Base-by-base conservation (phyloP, 2,797 vertebrate species). In the Poecilia gillii region DNA sequence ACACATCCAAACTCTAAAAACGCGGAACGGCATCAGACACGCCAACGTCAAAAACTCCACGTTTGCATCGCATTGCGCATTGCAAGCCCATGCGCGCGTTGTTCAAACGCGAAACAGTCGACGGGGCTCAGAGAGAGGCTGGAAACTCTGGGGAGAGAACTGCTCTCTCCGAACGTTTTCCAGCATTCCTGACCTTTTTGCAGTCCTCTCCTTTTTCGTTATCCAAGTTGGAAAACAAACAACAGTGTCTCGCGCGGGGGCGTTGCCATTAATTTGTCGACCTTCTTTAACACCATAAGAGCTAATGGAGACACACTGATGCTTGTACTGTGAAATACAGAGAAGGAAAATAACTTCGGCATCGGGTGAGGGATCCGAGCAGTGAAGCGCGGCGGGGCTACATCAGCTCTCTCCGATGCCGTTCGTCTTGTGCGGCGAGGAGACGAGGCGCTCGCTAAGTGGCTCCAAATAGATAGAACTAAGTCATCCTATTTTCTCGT, bases 361-460 rank as follows among this genome's bases (percentile, higher is more conserved):
- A 14, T 51, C 7, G 33, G 39, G 49, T 36, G 59, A 74, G 71
- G 36, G 79, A 86, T 59, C 71, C 0, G 14, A 49, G 72, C 36
- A 36, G 72, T 12, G 78, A 79, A 81, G 68, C 49, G 66, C 43
- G 36, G 79, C 0, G 3, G 72, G 6, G 68, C 81, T n/a, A 75
- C 80, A 82, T 84, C 70, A 13, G 71, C 73, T 46, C 78, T 88
- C 74, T 90, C 82, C 73, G 75, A 75, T 62, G 2, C 14, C 28
- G 80, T 84, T 87, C 73, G 74, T 88, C 82, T 82, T 83, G 79
- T 66, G 76, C 78, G 0, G 73, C 14, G 71, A 71, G 64, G n/a
- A 51, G 83, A 90, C 93, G 85, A 89, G 84, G 73, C 76, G 80
- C 77, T 77, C 25, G 55, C 87, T 86, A 89, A 93, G 78, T 89